Percentiles rank a stretch among this genome's conserved stretches.
These are phyloP conservation scores for Dicaeum eximium DNA, from an alignment of 2,113 vertebrate species.

Conservation along the genomic window DNA sequence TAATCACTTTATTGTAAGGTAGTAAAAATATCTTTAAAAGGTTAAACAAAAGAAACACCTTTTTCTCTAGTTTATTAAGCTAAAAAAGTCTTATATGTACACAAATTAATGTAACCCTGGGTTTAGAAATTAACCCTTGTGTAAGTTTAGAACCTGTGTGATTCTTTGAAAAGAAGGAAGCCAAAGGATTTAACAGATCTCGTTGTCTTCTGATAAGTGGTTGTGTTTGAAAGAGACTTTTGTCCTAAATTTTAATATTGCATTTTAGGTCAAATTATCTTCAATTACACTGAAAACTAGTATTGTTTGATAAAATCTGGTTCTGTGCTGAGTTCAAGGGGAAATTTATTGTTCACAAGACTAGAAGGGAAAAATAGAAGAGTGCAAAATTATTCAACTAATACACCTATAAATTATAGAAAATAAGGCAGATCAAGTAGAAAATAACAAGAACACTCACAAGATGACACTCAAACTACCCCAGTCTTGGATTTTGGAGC, in stretches of 20 bases:
- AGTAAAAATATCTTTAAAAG: background rate
- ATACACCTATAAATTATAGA: background rate
- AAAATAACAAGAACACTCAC: background rate
- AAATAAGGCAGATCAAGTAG: background rate
- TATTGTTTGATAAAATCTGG: background rate
- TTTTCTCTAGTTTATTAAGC: background rate
- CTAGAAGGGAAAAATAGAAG: background rate
- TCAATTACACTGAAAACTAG: background rate
- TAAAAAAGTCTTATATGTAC: background rate
- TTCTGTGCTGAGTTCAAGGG: background rate
- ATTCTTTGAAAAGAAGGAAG: background rate
- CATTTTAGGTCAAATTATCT: background rate
- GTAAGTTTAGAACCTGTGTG: background rate
- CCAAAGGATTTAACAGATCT: background rate
- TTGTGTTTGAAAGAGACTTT: background rate
- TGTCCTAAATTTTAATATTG: background rate
- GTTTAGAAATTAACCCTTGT: background rate
- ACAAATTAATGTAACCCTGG: background rate
- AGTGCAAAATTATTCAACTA: background rate
- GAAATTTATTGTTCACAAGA: background rate
- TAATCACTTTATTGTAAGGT: background rate
- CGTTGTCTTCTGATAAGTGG: background rate
- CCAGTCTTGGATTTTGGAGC: background rate
- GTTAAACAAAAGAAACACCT: background rate
- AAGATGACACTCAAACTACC: background rate